Percentiles rank a stretch among this genome's conserved stretches.
These are phyloP conservation scores for Allygus modestus DNA, from an alignment of 2,888 invertebrate species.

Conservation along the genomic window DNA sequence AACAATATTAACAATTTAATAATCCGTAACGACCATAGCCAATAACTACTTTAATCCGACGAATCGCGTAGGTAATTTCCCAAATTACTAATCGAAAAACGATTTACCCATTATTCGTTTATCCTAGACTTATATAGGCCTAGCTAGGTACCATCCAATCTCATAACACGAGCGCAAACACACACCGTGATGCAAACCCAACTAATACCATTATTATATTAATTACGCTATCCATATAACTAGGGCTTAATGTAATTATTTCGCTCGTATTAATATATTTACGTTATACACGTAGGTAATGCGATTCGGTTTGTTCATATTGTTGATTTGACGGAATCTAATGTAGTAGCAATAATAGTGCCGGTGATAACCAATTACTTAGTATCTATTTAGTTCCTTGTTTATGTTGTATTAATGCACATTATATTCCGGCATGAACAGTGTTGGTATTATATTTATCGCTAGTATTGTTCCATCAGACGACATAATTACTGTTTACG, in stretches of 20 bases:
- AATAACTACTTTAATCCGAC: too few species aligned
- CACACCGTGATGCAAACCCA: neutral
- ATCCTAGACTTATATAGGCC: slow-evolving; percentile 27
- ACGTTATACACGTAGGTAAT: slow-evolving; percentile 29
- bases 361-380: slow-evolving; percentile 53
- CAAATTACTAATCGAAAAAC: slow-evolving; percentile 31
- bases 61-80: too few species aligned
- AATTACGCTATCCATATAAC: slow-evolving; percentile 47
- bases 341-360: slow-evolving; percentile 29
- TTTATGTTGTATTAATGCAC: slow-evolving; percentile 57
- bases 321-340: slow-evolving; percentile 54
- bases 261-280: slow-evolving; percentile 49
- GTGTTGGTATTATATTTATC: slow-evolving; percentile 42
- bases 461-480: neutral
- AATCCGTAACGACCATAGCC: too few species aligned
- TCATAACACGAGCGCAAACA: neutral
- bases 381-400: slow-evolving; percentile 53
- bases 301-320: slow-evolving; percentile 34
- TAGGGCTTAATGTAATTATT: slow-evolving; percentile 56
- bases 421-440: slow-evolving; percentile 32
- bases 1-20: too few species aligned
- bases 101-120: neutral
- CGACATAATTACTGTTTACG: slow-evolving; percentile 44
- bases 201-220: slow-evolving; percentile 56
- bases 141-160: slow-evolving; percentile 16